Conservation (phyloP, 2,113 vertebrate species). For the Oreamnos americanus region DNA sequence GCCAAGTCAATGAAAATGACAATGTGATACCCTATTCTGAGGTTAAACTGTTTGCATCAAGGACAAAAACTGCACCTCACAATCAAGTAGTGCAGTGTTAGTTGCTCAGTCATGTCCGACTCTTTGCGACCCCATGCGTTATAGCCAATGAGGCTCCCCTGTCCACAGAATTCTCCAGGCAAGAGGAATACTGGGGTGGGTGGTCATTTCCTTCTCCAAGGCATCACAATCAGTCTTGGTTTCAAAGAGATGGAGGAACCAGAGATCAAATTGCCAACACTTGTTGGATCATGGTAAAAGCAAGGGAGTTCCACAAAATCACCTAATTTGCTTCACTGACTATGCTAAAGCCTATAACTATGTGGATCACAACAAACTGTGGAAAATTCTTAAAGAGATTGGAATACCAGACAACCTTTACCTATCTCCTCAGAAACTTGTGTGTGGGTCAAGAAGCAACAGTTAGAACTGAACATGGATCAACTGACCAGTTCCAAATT, state of each 20-base stretch:
- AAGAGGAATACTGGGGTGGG: background rate
- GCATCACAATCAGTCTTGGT: background rate
- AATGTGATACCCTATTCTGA: conserved; percentile 87
- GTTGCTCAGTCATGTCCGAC: background rate
- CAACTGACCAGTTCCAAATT: background rate
- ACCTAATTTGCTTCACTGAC: background rate
- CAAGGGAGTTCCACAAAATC: background rate
- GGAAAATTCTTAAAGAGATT: background rate
- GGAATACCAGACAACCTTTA: background rate
- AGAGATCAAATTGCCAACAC: background rate
- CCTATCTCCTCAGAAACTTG: background rate
- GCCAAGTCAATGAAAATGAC: conserved; percentile 93
- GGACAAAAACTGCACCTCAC: conserved; percentile 92
- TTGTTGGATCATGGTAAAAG: background rate
- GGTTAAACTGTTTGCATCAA: conserved; percentile 88
- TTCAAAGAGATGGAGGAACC: background rate
- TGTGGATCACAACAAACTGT: background rate
- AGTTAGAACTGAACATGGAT: background rate
- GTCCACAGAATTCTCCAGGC: background rate
- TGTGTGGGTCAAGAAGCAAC: background rate
- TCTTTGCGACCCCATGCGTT: background rate
- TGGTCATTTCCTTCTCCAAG: background rate
- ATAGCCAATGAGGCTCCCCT: background rate
- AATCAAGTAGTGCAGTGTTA: conserved; percentile 79
- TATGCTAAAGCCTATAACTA: background rate